Conservation (phyloP, 2,888 invertebrate genomes). For the Callimorpha dominula region DNA sequence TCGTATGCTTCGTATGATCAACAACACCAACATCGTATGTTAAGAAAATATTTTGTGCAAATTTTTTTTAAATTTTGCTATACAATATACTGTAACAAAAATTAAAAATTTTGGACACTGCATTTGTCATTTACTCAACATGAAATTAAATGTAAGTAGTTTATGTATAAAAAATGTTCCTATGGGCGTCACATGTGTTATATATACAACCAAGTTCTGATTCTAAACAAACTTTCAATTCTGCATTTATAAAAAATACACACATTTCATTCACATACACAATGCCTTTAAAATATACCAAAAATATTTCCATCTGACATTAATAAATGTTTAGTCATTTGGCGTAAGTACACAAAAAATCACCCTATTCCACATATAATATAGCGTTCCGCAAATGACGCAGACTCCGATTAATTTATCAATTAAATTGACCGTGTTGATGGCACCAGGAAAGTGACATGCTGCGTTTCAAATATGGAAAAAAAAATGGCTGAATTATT, state of each 20-base stretch:
- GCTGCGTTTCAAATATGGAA: slow-evolving; percentile 8
- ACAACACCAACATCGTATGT: too few species aligned
- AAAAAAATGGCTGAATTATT: slow-evolving; percentile 11
- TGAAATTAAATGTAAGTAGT: too few species aligned
- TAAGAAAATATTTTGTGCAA: too few species aligned
- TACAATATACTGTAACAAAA: too few species aligned
- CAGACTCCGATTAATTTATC: slow-evolving; percentile 49
- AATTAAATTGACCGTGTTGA: slow-evolving; percentile 48
- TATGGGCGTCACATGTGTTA: neutral
- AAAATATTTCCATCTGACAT: slow-evolving; percentile 29
- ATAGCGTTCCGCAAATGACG: slow-evolving; percentile 49
- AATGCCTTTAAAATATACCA: slow-evolving; percentile 7
- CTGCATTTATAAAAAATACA: neutral
- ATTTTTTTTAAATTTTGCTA: too few species aligned
- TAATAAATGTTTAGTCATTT: slow-evolving; percentile 50
- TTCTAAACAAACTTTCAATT: neutral
- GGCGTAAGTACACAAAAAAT: slow-evolving; percentile 44
- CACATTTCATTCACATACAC: neutral
- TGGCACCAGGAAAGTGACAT: slow-evolving; percentile 22
- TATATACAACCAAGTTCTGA: neutral
- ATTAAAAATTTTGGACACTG: too few species aligned
- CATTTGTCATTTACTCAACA: too few species aligned
- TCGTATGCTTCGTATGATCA: too few species aligned
- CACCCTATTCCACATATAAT: slow-evolving; percentile 35
- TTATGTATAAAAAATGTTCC: too few species aligned